phyloP scores from a whole-genome alignment of 1,140 invertebrate species.

The Patella vulgata region DNA sequence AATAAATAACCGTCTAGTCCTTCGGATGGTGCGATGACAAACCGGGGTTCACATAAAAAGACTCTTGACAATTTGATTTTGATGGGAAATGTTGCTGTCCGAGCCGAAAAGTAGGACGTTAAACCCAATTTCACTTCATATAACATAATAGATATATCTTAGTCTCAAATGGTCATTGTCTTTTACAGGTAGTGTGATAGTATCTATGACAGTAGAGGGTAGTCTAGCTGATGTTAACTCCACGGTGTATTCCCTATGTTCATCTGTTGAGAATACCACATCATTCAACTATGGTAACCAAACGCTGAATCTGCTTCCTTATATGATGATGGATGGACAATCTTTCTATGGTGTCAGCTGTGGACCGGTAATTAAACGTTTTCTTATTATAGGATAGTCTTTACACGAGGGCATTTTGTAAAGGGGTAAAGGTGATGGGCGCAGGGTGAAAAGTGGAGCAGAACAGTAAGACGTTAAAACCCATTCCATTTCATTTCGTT shows the following conservation, averaged over 20 bases:
- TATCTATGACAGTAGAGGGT: constrained; percentile 30
- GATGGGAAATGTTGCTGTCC: no score
- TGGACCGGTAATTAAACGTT: constrained; percentile 15
- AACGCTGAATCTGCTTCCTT: constrained; percentile 19
- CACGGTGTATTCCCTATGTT: constrained; percentile 27
- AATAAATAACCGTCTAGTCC: no score
- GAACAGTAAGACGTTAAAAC: no score
- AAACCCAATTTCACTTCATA: no score
- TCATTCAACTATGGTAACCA: constrained; percentile 30
- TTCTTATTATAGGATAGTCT: neutral
- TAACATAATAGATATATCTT: no score
- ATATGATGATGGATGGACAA: constrained; percentile 33
- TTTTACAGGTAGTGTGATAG: constrained; percentile 41
- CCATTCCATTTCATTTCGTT: neutral
- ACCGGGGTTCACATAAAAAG: no score
- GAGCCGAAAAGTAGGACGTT: no score
- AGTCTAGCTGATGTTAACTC: constrained; percentile 25
- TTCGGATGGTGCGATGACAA: no score
- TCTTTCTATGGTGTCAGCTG: constrained; percentile 41
- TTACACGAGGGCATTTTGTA: neutral
- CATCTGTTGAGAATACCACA: constrained; percentile 25
- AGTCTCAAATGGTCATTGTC: no score
- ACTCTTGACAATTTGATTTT: no score
- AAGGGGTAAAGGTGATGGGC: neutral
- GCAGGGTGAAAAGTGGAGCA: neutral